Percentiles rank a stretch among this genome's conserved stretches.
phyloP scores from a whole-genome alignment of 2,888 invertebrate species.

The Amblyjoppa proteus region DNA sequence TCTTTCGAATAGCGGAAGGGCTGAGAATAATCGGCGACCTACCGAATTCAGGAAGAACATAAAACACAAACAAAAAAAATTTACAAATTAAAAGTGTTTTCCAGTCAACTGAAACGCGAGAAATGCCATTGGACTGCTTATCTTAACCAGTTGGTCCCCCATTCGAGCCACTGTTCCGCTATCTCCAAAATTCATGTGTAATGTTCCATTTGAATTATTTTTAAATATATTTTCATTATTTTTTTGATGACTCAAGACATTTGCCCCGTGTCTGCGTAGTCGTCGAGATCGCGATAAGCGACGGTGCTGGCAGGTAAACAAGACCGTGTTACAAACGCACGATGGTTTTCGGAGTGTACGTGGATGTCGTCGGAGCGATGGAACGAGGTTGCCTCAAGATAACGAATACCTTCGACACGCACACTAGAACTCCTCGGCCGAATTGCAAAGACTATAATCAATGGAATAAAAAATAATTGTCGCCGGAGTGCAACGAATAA shows the following conservation, averaged over 20 bases:
- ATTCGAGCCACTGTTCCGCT: constrained; percentile 46
- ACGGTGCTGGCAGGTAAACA: constrained; percentile 46
- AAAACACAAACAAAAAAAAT: neutral
- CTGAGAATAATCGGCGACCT: neutral
- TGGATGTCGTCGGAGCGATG: neutral
- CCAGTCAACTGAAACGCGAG: constrained; percentile 23
- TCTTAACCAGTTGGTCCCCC: constrained; percentile 49
- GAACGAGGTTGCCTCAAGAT: neutral
- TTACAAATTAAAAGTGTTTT: neutral
- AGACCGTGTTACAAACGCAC: constrained; percentile 36
- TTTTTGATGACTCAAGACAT: constrained; percentile 35
- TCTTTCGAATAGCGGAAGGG: neutral
- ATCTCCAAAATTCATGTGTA: constrained; percentile 59
- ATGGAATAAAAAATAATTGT: neutral
- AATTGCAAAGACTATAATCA: neutral
- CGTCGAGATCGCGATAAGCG: constrained; percentile 57
- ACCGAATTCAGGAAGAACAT: neutral
- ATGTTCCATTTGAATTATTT: constrained; percentile 32
- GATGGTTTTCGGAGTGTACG: constrained; percentile 22
- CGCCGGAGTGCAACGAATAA: neutral
- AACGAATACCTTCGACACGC: neutral
- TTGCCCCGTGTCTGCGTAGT: constrained; percentile 16
- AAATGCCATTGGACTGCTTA: constrained; percentile 24
- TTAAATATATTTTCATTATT: constrained; percentile 16
- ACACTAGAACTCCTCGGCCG: neutral